Percentiles rank a stretch among this genome's conserved stretches.
phyloP scores from a whole-genome alignment of 2,797 vertebrate genomes.

The Lacerta agilis region DNA sequence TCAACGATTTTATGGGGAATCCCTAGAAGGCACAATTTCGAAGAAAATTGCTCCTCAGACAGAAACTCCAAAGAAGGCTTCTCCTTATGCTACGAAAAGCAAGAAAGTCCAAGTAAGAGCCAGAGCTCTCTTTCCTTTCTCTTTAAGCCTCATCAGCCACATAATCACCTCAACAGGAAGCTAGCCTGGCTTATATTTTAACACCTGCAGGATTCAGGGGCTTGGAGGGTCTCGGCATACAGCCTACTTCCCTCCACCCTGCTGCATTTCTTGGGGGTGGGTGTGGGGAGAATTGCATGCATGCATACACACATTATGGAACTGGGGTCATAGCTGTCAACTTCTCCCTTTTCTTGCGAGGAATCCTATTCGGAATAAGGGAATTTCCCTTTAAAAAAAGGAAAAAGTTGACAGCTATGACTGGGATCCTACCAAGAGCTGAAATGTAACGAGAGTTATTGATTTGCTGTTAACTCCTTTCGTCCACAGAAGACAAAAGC shows the following conservation, averaged over 20 bases:
- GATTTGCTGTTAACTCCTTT: background rate
- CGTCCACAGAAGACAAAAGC: slow-evolving; percentile 17
- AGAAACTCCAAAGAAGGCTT: background rate
- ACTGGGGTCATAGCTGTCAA: background rate
- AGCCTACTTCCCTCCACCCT: no score
- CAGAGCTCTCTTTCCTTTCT: no score
- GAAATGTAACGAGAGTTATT: background rate
- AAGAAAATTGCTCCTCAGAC: background rate
- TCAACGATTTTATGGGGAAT: slow-evolving; percentile 11
- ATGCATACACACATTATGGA: background rate
- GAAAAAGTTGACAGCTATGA: no score
- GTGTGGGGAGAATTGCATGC: background rate
- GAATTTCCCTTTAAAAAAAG: no score
- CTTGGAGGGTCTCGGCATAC: no score
- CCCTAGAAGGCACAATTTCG: slow-evolving; percentile 13
- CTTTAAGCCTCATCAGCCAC: no score
- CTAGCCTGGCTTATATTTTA: no score
- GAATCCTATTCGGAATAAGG: no score
- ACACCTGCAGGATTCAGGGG: no score
- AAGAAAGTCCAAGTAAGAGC: slow-evolving; percentile 16
- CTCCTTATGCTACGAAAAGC: background rate
- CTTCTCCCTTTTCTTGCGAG: no score
- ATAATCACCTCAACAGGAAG: no score
- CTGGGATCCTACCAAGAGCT: background rate
- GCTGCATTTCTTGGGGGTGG: background rate